These are phyloP conservation scores for Eufriesea mexicana DNA, from an alignment of 1,140 invertebrate species.

Conservation along the genomic window DNA sequence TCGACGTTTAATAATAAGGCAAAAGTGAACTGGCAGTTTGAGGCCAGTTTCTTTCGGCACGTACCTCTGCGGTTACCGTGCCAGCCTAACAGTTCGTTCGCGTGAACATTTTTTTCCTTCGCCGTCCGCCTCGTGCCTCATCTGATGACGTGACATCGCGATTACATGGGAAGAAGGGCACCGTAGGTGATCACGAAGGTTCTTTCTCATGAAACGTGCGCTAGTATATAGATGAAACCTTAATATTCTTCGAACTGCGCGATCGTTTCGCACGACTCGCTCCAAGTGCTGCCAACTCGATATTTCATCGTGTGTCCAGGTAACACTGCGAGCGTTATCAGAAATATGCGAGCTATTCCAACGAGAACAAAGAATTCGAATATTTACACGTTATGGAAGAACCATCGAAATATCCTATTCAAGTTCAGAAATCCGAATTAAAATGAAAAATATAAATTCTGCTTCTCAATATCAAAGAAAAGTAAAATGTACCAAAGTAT, in stretches of 20 bases:
- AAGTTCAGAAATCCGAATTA: too few species aligned
- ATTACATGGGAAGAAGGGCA: conserved; percentile 75
- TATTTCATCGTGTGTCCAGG: neutral
- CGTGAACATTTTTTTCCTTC: conserved; percentile 62
- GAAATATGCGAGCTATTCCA: too few species aligned
- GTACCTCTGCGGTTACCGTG: conserved; percentile 64
- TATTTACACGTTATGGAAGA: too few species aligned
- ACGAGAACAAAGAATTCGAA: too few species aligned
- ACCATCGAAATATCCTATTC: too few species aligned
- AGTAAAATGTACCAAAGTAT: too few species aligned
- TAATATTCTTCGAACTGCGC: conserved; percentile 8
- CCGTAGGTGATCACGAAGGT: conserved; percentile 64
- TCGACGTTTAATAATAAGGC: conserved; percentile 64
- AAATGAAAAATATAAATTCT: too few species aligned
- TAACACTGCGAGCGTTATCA: too few species aligned
- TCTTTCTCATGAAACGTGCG: conserved; percentile 38
- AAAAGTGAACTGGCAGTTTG: conserved; percentile 69
- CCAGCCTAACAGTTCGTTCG: conserved; percentile 69
- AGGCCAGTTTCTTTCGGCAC: conserved; percentile 68
- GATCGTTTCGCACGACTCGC: neutral
- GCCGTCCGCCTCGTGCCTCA: conserved; percentile 64
- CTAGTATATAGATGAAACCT: neutral
- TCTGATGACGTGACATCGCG: conserved; percentile 73
- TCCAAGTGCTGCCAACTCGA: neutral
- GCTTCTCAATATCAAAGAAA: too few species aligned